These are phyloP conservation scores for Lasius platythorax DNA, from an alignment of 2,888 invertebrate species.

Conservation along the genomic window DNA sequence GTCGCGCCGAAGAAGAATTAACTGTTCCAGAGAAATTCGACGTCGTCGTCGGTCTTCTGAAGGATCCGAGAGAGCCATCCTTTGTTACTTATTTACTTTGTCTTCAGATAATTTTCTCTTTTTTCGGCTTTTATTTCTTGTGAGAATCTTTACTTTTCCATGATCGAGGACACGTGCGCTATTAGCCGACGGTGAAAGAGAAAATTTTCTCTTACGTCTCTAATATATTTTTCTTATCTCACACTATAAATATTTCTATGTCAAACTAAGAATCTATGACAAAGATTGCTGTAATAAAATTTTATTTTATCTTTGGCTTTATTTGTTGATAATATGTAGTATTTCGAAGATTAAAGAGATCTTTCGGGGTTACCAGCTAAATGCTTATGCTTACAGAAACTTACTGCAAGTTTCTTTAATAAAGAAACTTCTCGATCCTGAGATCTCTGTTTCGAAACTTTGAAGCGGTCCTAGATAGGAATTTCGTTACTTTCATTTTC, in stretches of 20 bases:
- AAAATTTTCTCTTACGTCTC: background rate
- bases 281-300: background rate
- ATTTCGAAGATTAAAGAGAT: conserved; percentile 1
- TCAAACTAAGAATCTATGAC: background rate
- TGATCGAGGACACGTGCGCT: background rate
- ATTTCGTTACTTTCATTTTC: conserved; percentile 43
- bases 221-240: background rate
- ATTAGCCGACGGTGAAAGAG: conserved; percentile 2
- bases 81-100: conserved; percentile 24
- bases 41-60: background rate
- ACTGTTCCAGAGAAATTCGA: conserved; percentile 23
- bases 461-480: background rate
- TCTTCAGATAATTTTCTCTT: background rate
- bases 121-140: background rate
- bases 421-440: conserved; percentile 27
- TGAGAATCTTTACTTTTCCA: conserved; percentile 5
- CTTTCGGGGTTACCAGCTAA: background rate
- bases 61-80: background rate
- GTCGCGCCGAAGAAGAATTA: conserved; percentile 9
- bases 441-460: conserved; percentile 4
- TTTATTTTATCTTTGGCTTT: background rate
- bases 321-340: background rate
- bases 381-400: background rate
- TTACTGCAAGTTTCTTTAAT: conserved; percentile 25
- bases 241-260: background rate